Percentiles rank a stretch among this genome's conserved stretches.
phyloP scores from a whole-genome alignment of 2,797 vertebrate species.

The Alosa sapidissima region DNA sequence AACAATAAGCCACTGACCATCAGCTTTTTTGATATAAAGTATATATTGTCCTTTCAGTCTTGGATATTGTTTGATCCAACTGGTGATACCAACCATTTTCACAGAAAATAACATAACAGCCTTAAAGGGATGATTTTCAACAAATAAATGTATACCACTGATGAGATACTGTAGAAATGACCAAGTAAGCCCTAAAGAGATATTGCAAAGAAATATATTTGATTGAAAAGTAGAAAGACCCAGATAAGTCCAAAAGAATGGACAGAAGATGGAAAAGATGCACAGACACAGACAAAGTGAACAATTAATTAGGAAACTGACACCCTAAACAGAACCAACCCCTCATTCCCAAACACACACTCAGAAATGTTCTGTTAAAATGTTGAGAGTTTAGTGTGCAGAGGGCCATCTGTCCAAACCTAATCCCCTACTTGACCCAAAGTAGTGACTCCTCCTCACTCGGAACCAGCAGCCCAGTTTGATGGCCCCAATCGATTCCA shows the following conservation, averaged over 20 bases:
- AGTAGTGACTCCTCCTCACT: neutral
- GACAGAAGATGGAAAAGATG: neutral
- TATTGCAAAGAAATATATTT: neutral
- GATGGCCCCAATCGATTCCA: neutral
- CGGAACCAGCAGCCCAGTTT: neutral
- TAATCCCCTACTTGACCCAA: neutral
- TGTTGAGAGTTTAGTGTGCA: neutral
- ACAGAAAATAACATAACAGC: neutral
- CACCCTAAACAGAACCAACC: neutral
- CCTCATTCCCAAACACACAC: neutral
- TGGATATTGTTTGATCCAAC: conserved; percentile 5
- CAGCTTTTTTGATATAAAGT: neutral
- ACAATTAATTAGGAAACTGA: too few species aligned
- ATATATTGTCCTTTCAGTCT: neutral
- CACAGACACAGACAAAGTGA: neutral
- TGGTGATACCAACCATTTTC: neutral
- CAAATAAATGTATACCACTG: neutral
- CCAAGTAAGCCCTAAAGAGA: neutral
- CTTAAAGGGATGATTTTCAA: neutral
- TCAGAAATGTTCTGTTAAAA: neutral
- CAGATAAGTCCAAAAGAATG: neutral
- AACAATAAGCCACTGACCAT: neutral
- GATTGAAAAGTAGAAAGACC: neutral
- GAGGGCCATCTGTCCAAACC: neutral
- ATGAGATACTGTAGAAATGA: neutral